Evolutionary conservation across 2,888 invertebrate genomes (phyloP).

Genomic region (Danaus chrysippus): DNA sequence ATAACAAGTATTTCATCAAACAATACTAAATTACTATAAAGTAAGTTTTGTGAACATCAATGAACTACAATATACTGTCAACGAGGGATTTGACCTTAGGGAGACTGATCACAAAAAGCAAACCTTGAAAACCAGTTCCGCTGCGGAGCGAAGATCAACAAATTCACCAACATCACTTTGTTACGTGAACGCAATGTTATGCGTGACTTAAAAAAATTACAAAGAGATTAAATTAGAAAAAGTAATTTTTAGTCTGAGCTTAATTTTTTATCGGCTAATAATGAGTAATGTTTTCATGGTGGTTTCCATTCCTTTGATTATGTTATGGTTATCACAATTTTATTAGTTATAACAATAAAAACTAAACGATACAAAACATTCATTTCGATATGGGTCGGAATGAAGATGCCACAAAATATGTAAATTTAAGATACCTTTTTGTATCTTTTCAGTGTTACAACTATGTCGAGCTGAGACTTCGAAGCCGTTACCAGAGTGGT

Average conservation of each 20-base stretch:
- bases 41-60: conserved; percentile 25
- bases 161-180: conserved; percentile 23
- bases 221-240: too few relatives aligned
- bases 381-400: too few relatives aligned
- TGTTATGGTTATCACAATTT: too few relatives aligned
- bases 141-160: conserved; percentile 38
- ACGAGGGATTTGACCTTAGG: conserved; percentile 52
- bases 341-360: too few relatives aligned
- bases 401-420: neutral
- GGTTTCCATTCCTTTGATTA: too few relatives aligned
- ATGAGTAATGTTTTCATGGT: too few relatives aligned
- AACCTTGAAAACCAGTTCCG: conserved; percentile 52
- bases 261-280: too few relatives aligned
- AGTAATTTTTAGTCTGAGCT: too few relatives aligned
- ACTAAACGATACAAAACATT: too few relatives aligned
- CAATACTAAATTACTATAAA: neutral
- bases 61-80: conserved; percentile 34
- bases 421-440: conserved; percentile 7
- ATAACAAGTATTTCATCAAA: neutral
- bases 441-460: conserved; percentile 64
- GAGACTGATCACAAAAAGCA: conserved; percentile 51
- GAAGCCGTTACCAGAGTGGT: conserved; percentile 58
- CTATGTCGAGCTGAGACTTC: conserved; percentile 63
- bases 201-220: neutral
- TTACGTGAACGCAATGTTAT: conserved; percentile 5